Conservation (phyloP, 2,113 vertebrate species). For the Nycticebus coucang region DNA sequence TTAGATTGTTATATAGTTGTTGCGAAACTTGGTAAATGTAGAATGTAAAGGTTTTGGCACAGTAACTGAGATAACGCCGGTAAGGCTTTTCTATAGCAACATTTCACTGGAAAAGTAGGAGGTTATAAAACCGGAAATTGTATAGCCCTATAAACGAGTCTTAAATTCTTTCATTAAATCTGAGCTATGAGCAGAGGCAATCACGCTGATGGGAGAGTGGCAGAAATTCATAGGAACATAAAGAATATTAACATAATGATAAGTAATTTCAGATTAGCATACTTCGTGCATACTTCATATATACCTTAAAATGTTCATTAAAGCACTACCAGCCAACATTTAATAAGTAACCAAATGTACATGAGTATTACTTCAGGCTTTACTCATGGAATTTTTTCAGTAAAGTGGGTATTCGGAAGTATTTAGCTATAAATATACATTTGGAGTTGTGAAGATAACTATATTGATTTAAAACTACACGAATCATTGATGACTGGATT, state of each 20-base stretch:
- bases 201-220: background rate
- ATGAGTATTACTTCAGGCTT: background rate
- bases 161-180: constrained; percentile 22
- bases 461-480: background rate
- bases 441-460: background rate
- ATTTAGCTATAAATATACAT: background rate
- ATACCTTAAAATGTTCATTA: background rate
- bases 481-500: background rate
- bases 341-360: background rate
- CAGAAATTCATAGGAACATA: background rate
- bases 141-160: background rate
- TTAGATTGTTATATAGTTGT: too few species aligned
- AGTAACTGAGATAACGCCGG: too few species aligned
- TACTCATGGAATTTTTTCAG: background rate
- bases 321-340: constrained; percentile 6
- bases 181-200: background rate
- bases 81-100: background rate
- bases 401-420: background rate
- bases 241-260: constrained; percentile 23
- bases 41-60: too few species aligned
- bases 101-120: background rate
- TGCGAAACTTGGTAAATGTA: too few species aligned
- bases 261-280: background rate
- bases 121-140: background rate
- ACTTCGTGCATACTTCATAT: background rate